A percentile compares a stretch with the other conserved stretches of the same genome.
phyloP scores from a whole-genome alignment of 2,797 vertebrate species.

The Molossus alvarezi region DNA sequence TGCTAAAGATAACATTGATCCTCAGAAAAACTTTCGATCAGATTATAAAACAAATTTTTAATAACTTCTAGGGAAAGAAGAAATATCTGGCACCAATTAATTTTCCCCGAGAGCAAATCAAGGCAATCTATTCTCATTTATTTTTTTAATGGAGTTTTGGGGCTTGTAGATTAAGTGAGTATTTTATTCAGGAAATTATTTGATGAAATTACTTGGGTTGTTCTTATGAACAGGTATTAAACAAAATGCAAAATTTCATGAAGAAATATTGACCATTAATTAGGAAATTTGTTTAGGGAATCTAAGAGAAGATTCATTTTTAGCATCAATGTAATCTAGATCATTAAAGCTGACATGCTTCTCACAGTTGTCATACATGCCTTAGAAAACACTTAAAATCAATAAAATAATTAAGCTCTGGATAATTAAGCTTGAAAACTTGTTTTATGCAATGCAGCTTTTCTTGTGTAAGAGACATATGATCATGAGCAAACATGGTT shows the following conservation, averaged over 20 bases:
- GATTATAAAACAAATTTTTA: neutral
- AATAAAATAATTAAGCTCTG: neutral
- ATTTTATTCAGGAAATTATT: conserved; percentile 44
- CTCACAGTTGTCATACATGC: neutral
- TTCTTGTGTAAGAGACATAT: neutral
- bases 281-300: neutral
- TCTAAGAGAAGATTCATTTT: neutral
- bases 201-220: neutral
- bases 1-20: neutral
- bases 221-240: neutral
- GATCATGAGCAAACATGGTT: neutral
- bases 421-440: neutral
- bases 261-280: neutral
- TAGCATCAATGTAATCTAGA: neutral
- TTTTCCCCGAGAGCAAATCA: neutral
- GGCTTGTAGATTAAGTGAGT: neutral
- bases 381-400: neutral
- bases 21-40: conserved; percentile 4
- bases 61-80: neutral
- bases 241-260: conserved; percentile 7
- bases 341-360: neutral
- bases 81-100: neutral
- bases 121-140: conserved; percentile 35
- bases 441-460: neutral
- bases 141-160: neutral